phyloP scores from a whole-genome alignment of 37 sponge, comb jelly and placozoan species.

The Petrosia ficiformis region DNA sequence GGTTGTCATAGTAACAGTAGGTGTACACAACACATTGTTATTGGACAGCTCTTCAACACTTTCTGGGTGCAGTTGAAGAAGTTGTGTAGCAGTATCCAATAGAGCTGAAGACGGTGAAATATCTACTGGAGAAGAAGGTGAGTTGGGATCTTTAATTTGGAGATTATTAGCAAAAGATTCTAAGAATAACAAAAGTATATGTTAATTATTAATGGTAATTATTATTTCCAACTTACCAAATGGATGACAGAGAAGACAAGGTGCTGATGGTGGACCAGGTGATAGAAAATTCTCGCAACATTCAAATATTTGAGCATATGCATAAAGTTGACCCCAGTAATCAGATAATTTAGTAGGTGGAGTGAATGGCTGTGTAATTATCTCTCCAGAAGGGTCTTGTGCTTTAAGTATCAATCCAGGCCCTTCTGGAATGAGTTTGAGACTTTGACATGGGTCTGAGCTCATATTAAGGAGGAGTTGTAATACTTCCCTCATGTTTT shows the following conservation, averaged over 20 bases:
- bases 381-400: neutral
- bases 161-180: conserved; percentile 31
- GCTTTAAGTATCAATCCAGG: neutral
- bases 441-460: conserved; percentile 24
- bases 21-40: too few relatives aligned
- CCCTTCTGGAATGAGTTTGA: conserved; percentile 45
- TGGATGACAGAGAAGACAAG: conserved; percentile 78
- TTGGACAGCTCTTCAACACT: too few relatives aligned
- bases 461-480: conserved; percentile 60
- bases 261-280: conserved; percentile 52
- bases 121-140: too few relatives aligned
- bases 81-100: too few relatives aligned
- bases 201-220: neutral
- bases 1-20: too few relatives aligned
- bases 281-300: conserved; percentile 83
- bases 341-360: conserved; percentile 54
- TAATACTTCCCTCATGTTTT: conserved; percentile 39
- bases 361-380: neutral
- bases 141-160: conserved; percentile 35
- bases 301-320: conserved; percentile 25
- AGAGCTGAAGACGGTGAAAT: too few relatives aligned
- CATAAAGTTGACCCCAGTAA: conserved; percentile 50
- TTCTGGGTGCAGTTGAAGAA: too few relatives aligned
- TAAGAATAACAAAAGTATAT: conserved; percentile 5
- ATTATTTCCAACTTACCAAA: conserved; percentile 49